Percentiles rank a stretch among this genome's conserved stretches.
These are phyloP conservation scores for Pentalonia nigronervosa DNA, from an alignment of 1,140 invertebrate genomes.

Conservation along the genomic window DNA sequence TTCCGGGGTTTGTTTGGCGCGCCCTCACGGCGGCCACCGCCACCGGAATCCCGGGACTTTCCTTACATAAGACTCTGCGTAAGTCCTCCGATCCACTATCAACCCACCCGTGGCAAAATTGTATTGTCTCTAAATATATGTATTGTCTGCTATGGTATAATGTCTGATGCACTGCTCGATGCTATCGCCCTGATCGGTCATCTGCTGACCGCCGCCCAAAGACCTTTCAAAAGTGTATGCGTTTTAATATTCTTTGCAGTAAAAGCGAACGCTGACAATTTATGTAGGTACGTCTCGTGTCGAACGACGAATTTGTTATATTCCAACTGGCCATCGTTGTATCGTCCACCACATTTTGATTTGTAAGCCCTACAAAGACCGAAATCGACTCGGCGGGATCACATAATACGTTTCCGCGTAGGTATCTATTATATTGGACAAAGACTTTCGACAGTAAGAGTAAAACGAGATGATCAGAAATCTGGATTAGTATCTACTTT, in stretches of 20 bases:
- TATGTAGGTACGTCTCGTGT: too few species aligned
- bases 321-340: background rate
- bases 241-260: background rate
- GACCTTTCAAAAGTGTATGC: background rate
- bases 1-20: slow-evolving; percentile 53
- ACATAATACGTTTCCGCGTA: background rate
- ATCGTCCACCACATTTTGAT: background rate
- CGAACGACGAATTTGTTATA: background rate
- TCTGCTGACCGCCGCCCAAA: background rate
- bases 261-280: background rate
- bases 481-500: background rate
- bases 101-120: background rate
- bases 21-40: background rate
- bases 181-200: background rate
- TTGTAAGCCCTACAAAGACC: background rate
- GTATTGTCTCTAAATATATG: background rate
- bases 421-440: background rate
- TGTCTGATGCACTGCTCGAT: background rate
- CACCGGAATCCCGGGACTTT: slow-evolving; percentile 39
- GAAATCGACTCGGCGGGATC: background rate
- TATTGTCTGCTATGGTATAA: background rate
- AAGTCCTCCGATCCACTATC: slow-evolving; percentile 31
- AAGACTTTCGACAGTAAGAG: background rate
- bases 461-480: background rate
- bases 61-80: background rate